Conservation (phyloP, 2,888 invertebrate genomes). For the Acronicta psi region DNA sequence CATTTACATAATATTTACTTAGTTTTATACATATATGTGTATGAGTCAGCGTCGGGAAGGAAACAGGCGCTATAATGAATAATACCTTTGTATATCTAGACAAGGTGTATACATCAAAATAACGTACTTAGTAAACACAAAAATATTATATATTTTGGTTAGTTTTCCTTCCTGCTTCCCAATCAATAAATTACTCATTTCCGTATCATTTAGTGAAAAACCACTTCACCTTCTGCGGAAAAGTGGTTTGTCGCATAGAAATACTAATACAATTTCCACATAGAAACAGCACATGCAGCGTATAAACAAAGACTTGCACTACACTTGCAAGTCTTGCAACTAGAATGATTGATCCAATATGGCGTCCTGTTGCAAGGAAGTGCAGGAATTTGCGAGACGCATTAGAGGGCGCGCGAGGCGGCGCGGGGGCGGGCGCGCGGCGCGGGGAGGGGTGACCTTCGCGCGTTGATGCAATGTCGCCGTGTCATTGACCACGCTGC, state of each 20-base stretch:
- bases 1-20: slow-evolving; percentile 49
- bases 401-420: slow-evolving; percentile 63
- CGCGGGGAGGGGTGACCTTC: slow-evolving; percentile 78
- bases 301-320: slow-evolving; percentile 46
- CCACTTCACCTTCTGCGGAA: slow-evolving; percentile 9
- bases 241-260: too few species aligned
- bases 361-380: slow-evolving; percentile 75
- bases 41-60: slow-evolving; percentile 55
- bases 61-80: slow-evolving; percentile 42
- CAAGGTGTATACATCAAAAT: too few species aligned
- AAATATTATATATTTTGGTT: background rate
- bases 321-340: slow-evolving; percentile 38
- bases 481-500: slow-evolving; percentile 86
- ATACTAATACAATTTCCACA: slow-evolving; percentile 11
- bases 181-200: slow-evolving; percentile 23
- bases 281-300: slow-evolving; percentile 16
- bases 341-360: slow-evolving; percentile 81
- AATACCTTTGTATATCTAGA: slow-evolving; percentile 22
- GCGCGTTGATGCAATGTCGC: slow-evolving; percentile 88
- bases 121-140: too few species aligned
- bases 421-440: slow-evolving; percentile 53
- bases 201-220: slow-evolving; percentile 5
- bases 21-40: slow-evolving; percentile 27
- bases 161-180: slow-evolving; percentile 1
- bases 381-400: slow-evolving; percentile 64